These are phyloP conservation scores for Homarus americanus DNA, from an alignment of 1,140 invertebrate species.

Conservation along the genomic window DNA sequence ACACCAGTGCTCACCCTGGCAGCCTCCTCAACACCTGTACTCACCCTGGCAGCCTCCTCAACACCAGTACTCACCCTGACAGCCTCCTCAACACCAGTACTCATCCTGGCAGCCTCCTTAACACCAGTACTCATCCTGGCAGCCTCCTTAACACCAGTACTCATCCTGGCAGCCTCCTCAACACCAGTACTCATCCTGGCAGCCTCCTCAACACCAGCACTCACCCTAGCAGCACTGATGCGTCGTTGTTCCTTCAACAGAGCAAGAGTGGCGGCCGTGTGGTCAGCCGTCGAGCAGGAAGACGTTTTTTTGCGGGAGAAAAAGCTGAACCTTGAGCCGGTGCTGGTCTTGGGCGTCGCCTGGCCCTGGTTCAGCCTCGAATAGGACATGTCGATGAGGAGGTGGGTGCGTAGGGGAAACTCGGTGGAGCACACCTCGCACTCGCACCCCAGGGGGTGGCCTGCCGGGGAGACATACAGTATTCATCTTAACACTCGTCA, in stretches of 20 bases:
- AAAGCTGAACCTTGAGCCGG: slow-evolving; percentile 65
- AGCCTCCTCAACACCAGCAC: background rate
- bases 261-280: slow-evolving; percentile 38
- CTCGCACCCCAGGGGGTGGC: slow-evolving; percentile 69
- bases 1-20: background rate
- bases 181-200: background rate
- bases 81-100: background rate
- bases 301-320: slow-evolving; percentile 70
- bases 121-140: background rate
- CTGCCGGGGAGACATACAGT: slow-evolving; percentile 23
- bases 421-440: slow-evolving; percentile 71
- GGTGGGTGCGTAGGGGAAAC: slow-evolving; percentile 73
- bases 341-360: slow-evolving; percentile 35
- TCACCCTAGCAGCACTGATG: slow-evolving; percentile 42
- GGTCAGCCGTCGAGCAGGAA: slow-evolving; percentile 37
- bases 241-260: slow-evolving; percentile 49
- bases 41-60: background rate
- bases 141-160: background rate
- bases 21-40: background rate
- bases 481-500: background rate
- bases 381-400: slow-evolving; percentile 74
- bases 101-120: background rate
- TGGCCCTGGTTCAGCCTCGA: slow-evolving; percentile 49
- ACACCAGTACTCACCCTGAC: background rate
- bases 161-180: background rate